Base-by-base conservation (phyloP, 2,797 vertebrate species). In the Eurystomus glaucurus region DNA sequence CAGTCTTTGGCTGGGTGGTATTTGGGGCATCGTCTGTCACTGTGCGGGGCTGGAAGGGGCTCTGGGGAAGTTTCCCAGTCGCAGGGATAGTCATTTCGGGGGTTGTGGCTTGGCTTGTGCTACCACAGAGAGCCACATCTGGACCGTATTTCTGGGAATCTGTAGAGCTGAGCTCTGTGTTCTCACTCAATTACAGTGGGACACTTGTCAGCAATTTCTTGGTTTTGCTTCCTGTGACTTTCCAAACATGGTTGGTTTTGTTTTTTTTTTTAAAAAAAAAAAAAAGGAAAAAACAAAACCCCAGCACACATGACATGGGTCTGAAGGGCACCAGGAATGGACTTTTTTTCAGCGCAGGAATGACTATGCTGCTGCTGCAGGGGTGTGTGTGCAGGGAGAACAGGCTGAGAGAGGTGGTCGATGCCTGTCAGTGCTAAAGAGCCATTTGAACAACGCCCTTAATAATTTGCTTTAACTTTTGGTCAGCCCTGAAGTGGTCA, bases 161-260 rank as follows among this genome's bases (percentile, higher is more conserved):
- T 14, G 0, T 2, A 17, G 62, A 70, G 95, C 96, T 82, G 78
- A 95, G 93, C 91, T 86, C 85, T 94, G 54, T 71, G 86, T 95
- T 96, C 95, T 87, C 87, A 61, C 87, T 95, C 93, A 89, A 62
- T 94, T 94, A 87, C 64, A 83, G 89, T 26, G 48, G 75, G 78
- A 86, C 87, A 69, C 66, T 93, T 80, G 95, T 95, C 93, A 96
- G 96, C 96, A 91, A 17, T 91, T 96, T 92, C 70, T 71, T 88
- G 83, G 3, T 33, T 91, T 71, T 72, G 57, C 91, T 94, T 93
- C 87, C 89, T 80, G 70, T 0, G 14, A 62, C 66, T 94, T 89
- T 82, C 90, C 78, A 88, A 89, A 61, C 62, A 62, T 9, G 84
- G 80, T 62, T 43, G 72, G 9, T 52, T 48, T 35, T 35, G 46